These are phyloP conservation scores for Notolepis coatsorum DNA, from an alignment of 2,797 vertebrate species.

Conservation along the genomic window DNA sequence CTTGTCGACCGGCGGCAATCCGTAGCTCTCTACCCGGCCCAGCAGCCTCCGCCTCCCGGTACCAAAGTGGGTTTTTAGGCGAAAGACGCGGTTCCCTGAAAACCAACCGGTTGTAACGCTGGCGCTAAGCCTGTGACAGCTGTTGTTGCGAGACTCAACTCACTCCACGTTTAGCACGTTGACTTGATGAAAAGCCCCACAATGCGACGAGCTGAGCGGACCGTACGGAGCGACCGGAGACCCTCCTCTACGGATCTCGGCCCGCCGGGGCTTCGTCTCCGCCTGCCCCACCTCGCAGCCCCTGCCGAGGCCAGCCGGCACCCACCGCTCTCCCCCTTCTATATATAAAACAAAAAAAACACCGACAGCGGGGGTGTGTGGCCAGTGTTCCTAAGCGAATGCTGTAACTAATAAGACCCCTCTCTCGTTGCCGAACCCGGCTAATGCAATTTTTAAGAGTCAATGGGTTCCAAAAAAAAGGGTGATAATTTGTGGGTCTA, in stretches of 20 bases:
- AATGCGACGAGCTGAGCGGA: slow-evolving; percentile 27
- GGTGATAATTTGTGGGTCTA: slow-evolving; percentile 52
- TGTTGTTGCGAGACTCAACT: slow-evolving; percentile 47
- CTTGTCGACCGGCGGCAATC: slow-evolving; percentile 68
- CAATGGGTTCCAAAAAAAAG: slow-evolving; percentile 44
- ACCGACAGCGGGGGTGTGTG: slow-evolving; percentile 27
- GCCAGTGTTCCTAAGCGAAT: slow-evolving; percentile 17
- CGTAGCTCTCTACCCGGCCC: slow-evolving; percentile 61
- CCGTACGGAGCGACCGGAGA: slow-evolving; percentile 23
- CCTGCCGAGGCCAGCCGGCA: slow-evolving; percentile 60
- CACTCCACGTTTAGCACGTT: slow-evolving; percentile 34
- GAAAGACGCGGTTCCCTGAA: slow-evolving; percentile 32
- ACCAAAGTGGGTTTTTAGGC: slow-evolving; percentile 36
- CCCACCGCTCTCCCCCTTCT: slow-evolving; percentile 66
- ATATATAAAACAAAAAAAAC: too few species aligned
- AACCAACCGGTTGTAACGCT: slow-evolving; percentile 45
- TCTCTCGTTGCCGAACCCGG: slow-evolving; percentile 32
- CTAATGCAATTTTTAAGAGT: slow-evolving; percentile 30
- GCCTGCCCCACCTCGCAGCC: slow-evolving; percentile 68
- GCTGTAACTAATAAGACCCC: too few species aligned
- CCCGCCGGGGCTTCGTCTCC: slow-evolving; percentile 44
- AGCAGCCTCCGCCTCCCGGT: slow-evolving; percentile 58
- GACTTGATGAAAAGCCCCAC: not conserved
- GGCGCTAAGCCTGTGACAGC: slow-evolving; percentile 52
- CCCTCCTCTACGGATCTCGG: slow-evolving; percentile 15